Evolutionary conservation across 2,113 vertebrate genomes (phyloP), one percentile per base, ranked within the genome.

Genomic region (Prunella himalayana): DNA sequence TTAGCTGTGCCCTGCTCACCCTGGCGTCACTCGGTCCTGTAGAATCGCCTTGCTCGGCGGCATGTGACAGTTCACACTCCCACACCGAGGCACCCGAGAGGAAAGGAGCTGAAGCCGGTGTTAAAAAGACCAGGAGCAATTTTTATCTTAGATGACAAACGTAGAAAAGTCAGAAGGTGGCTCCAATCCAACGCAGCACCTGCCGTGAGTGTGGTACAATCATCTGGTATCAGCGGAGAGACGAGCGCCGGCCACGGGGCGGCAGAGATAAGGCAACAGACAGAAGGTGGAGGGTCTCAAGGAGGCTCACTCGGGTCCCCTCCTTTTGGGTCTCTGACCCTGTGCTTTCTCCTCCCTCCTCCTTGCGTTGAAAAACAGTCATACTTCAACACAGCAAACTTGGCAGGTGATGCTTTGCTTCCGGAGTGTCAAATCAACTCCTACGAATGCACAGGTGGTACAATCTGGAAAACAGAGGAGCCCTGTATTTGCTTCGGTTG

Each of bases 111-210:
- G 82, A 53, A 72, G 91, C 60, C 0, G 3, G 9, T 69, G 37
- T 49, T 41, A 98, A 98, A 98, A 97, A 96, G 89, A 96, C 96
- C 96, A 97, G 97, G 97, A 96, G 97, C 97, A 87, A 88, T 95
- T 95, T 98, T 98, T 98, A 98, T 98, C 97, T 97, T 87, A 94
- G 97, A 96, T 92, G 98, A 98, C 97, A 97, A 97, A 98, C 94
- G 97, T 98, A 98, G 97, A 98, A 98, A 98, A 98, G 97, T 98
- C 98, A 97, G 96, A 94, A 50, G 64, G 97, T 96, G 97, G 96
- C 95, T 97, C 95, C 94, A 51, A 92, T 94, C 94, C 88, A 33
- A 82, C 20, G 79, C 78, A 89, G 95, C 68, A 93, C 82, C 86
- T 91, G 95, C 63, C 30, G 47, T 61, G 73, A 88, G 86, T 93